phyloP scores from a whole-genome alignment of 2,797 vertebrate species.

The Tauraco hartlaubi region DNA sequence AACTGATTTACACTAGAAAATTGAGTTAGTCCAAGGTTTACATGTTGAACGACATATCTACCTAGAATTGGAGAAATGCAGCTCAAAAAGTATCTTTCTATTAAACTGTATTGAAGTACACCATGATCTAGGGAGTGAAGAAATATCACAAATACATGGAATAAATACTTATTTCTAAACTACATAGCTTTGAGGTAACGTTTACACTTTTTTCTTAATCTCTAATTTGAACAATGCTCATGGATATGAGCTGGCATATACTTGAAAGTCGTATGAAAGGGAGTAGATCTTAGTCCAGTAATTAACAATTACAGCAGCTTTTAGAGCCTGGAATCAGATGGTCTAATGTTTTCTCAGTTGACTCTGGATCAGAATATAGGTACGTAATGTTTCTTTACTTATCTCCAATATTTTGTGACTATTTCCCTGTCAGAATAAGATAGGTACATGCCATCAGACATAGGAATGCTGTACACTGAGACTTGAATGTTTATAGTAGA shows the following conservation, averaged over 20 bases:
- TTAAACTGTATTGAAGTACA: neutral
- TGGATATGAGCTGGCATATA: neutral
- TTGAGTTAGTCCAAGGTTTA: neutral
- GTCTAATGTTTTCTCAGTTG: neutral
- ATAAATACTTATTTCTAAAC: neutral
- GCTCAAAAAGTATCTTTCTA: neutral
- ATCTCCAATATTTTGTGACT: neutral
- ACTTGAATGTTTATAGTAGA: neutral
- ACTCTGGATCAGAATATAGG: neutral
- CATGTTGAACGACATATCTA: rapidly evolving
- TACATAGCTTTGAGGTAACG: neutral
- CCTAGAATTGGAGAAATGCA: neutral
- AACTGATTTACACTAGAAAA: neutral
- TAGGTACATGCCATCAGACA: rapidly evolving
- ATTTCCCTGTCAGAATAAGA: neutral
- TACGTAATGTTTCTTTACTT: neutral
- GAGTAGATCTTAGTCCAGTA: neutral
- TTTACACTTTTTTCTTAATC: neutral
- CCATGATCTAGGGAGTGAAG: neutral
- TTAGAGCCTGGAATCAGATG: neutral
- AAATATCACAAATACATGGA: neutral
- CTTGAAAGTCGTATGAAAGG: neutral
- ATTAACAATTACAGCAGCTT: neutral
- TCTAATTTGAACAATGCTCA: neutral
- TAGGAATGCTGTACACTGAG: neutral